These are phyloP conservation scores for Coenonympha arcania DNA, from an alignment of 2,888 invertebrate species.

Conservation along the genomic window DNA sequence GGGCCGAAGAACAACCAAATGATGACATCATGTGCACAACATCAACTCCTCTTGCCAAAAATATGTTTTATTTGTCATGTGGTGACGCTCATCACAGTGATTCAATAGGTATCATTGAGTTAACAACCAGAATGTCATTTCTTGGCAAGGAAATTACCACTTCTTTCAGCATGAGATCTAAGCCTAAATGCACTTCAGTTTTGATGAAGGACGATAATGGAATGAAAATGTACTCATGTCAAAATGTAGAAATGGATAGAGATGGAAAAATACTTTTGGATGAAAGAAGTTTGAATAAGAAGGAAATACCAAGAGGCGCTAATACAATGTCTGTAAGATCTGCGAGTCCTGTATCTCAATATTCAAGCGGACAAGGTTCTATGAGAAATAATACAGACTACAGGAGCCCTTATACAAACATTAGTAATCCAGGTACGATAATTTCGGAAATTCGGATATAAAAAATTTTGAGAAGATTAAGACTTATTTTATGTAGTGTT, in stretches of 20 bases:
- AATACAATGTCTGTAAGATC: constrained; percentile 30
- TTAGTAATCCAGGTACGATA: constrained; percentile 3
- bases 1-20: constrained; percentile 53
- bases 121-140: constrained; percentile 62
- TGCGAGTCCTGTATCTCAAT: constrained; percentile 43
- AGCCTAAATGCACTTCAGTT: constrained; percentile 47
- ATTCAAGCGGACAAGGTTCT: constrained; percentile 39
- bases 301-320: constrained; percentile 30
- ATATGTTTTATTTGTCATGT: constrained; percentile 57
- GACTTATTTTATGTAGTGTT: background rate
- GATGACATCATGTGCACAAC: constrained; percentile 62
- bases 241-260: constrained; percentile 66
- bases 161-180: constrained; percentile 51
- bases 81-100: constrained; percentile 47
- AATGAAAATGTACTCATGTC: constrained; percentile 64
- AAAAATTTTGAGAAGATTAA: background rate
- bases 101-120: constrained; percentile 61
- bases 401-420: background rate
- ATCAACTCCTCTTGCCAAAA: constrained; percentile 56
- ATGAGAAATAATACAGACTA: constrained; percentile 14
- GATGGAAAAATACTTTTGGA: constrained; percentile 62
- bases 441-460: constrained; percentile 1
- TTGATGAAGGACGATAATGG: constrained; percentile 58
- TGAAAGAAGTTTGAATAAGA: constrained; percentile 50
- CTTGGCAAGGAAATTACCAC: constrained; percentile 69